Conservation (phyloP, 2,797 vertebrate species). For the Leucoraja ocellata region DNA sequence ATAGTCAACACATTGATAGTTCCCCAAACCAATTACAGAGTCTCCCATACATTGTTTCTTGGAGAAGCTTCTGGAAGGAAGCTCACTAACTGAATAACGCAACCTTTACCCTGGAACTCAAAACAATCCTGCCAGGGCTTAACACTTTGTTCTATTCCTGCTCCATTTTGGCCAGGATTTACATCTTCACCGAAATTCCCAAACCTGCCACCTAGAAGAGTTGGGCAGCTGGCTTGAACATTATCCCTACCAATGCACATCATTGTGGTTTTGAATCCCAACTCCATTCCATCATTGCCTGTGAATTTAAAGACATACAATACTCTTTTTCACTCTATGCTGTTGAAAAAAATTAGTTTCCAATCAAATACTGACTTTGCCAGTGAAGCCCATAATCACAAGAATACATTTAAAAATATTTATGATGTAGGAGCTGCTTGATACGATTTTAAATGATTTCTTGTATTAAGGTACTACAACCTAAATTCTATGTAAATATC, state of each 20-base stretch:
- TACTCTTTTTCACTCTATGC: neutral
- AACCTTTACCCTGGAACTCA: too few species aligned
- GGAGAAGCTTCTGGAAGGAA: too few species aligned
- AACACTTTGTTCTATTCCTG: too few species aligned
- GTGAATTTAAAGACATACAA: neutral
- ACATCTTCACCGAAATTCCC: neutral
- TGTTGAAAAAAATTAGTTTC: neutral
- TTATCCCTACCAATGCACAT: neutral
- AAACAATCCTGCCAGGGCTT: too few species aligned
- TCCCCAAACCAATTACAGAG: too few species aligned
- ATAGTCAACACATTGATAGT: too few species aligned
- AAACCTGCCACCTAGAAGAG: neutral
- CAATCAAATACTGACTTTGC: neutral
- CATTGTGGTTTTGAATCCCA: neutral
- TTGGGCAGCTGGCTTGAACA: neutral
- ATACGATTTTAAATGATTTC: neutral
- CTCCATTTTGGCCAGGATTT: too few species aligned
- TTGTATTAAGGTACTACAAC: neutral
- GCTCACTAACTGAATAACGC: too few species aligned
- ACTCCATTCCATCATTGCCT: neutral
- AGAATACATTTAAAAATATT: neutral
- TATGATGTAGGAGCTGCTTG: neutral
- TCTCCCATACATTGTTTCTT: too few species aligned
- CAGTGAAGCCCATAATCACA: neutral
- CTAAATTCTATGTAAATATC: neutral